Base-by-base conservation (phyloP, 2,113 vertebrate genomes). In the Phycodurus eques region DNA sequence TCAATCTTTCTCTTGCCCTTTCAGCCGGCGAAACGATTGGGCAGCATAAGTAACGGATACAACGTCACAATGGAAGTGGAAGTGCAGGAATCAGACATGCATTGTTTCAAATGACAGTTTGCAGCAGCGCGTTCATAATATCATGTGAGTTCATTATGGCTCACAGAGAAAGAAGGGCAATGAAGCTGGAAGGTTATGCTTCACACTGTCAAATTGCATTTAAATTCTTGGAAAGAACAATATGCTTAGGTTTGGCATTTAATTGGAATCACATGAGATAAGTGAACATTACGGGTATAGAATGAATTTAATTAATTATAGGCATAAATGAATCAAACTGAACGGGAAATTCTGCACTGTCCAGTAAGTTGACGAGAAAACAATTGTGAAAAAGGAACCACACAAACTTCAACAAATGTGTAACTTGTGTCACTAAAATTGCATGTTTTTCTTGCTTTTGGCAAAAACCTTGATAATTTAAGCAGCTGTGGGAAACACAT, bases 11-110 rank as follows among this genome's bases (percentile, higher is more conserved):
- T 83, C 75, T 68, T 17, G 49, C 35, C 1, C 75, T 83, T 73
- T 83, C 67, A 82, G 81, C 75, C 69, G 43, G 73, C 71, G 20
- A 60, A 75, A 0, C 44, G 68, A 92, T 88, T 92, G 90, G 91
- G 71, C 51, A 53, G 81, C 75, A 7, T 51, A 33, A 69, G 71
- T 74, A 80, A 77, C 76, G 78, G 76, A 73, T 83, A 75, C 69
- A 22, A 68, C 85, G 73, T 85, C 77, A 80, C 1, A 54, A 77
- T 60, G 31, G 43, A 70, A 72, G 85, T 80, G 80, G 74, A 46
- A 49, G 80, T 76, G 85, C 80, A 82, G 84, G 71, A 86, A 86
- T 71, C 75, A 78, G 64, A 73, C 70, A 74, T 12, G 57, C 39
- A 67, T 70, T 70, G 44, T 5, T 76, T 72, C 67, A 72, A 76